phyloP scores from a whole-genome alignment of 2,797 vertebrate genomes.

The Phalloptychus januarius region DNA sequence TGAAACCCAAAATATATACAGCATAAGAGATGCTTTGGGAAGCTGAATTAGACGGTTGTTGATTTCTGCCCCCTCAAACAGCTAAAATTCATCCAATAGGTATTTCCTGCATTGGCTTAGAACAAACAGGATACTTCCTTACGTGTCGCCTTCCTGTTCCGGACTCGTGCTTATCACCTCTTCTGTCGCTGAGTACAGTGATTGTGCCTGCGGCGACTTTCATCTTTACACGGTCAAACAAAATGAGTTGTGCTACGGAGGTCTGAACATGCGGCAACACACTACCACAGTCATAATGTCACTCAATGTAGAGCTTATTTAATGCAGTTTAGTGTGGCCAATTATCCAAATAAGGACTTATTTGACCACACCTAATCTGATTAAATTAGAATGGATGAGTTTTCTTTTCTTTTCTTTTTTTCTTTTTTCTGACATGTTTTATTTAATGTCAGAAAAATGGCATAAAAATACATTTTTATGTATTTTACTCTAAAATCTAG shows the following conservation, averaged over 20 bases:
- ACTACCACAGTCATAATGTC: constrained; percentile 1
- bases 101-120: constrained; percentile 56
- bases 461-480: too few species aligned
- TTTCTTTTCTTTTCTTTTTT: not conserved
- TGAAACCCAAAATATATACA: constrained; percentile 9
- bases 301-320: not conserved
- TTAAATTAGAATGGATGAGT: not conserved
- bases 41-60: constrained; percentile 41
- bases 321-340: constrained; percentile 28
- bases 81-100: constrained; percentile 35
- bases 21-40: not conserved
- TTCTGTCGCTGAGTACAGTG: not conserved
- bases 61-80: constrained; percentile 1
- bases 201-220: constrained; percentile 12
- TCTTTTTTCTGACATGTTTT: not conserved
- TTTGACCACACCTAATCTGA: constrained; percentile 39
- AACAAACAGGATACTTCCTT: constrained; percentile 25
- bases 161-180: constrained; percentile 41
- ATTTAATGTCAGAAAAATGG: not conserved
- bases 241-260: not conserved
- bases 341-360: constrained; percentile 6
- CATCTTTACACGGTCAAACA: constrained; percentile 21
- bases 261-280: constrained; percentile 5
- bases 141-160: constrained; percentile 31
- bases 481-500: not conserved